Evolutionary conservation across 2,797 vertebrate genomes (phyloP).

Genomic region (Sebastes iracundus): DNA sequence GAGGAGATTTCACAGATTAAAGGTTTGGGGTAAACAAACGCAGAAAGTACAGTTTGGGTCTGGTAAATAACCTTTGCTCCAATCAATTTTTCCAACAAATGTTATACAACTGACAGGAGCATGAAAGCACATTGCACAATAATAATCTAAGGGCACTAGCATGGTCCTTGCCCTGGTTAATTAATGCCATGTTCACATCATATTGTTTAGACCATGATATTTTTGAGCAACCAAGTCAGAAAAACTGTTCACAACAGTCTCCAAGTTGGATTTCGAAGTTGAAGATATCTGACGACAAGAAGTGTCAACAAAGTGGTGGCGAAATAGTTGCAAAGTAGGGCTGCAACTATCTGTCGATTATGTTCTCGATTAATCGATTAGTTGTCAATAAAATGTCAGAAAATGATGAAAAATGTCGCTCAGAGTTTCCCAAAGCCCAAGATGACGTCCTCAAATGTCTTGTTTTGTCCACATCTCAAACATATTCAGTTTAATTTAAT

Average conservation of each 20-base stretch:
- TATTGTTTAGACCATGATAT: neutral
- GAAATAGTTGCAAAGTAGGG: neutral
- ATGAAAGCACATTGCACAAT: neutral
- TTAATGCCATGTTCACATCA: neutral
- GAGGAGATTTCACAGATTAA: neutral
- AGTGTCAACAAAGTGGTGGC: neutral
- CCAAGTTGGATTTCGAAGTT: too few relatives aligned
- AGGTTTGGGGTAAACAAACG: slow-evolving; percentile 3
- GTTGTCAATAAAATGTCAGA: too few relatives aligned
- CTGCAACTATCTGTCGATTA: too few relatives aligned
- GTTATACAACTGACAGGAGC: neutral
- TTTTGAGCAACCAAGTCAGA: neutral
- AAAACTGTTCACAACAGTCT: neutral
- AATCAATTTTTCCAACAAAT: neutral
- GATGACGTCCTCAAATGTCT: too few relatives aligned
- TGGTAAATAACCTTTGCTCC: neutral
- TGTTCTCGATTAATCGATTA: too few relatives aligned
- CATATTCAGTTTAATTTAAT: too few relatives aligned
- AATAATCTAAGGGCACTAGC: neutral
- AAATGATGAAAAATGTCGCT: too few relatives aligned
- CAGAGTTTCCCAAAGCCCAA: too few relatives aligned
- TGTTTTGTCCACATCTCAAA: too few relatives aligned
- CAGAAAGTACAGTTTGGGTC: neutral
- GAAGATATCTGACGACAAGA: neutral
- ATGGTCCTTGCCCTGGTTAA: too few relatives aligned